phyloP scores from a whole-genome alignment of 2,797 vertebrate species.

The Intellagama lesueurii region DNA sequence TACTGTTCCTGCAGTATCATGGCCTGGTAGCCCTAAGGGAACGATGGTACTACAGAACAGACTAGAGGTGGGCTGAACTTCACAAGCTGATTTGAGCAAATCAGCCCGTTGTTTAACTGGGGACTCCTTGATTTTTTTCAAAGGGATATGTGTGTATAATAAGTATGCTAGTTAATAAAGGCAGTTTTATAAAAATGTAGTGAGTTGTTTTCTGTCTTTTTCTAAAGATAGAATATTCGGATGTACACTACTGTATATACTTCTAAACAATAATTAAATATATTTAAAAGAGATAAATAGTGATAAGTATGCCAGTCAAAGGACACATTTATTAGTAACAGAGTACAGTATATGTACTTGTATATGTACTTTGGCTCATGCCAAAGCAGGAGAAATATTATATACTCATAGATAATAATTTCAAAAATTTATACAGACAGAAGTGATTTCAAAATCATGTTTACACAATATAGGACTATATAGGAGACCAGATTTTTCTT shows the following conservation, averaged over 20 bases:
- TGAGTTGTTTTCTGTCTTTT: background rate
- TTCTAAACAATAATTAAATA: background rate
- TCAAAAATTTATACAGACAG: background rate
- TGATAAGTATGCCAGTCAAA: fast-evolving
- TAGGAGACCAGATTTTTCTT: background rate
- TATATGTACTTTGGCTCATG: background rate
- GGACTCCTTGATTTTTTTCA: background rate
- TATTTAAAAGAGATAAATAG: no score
- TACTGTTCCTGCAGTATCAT: background rate
- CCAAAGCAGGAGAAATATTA: no score
- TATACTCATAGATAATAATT: no score
- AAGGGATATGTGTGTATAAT: background rate
- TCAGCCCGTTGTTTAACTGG: background rate
- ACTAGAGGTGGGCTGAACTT: background rate
- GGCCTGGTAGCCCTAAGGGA: background rate
- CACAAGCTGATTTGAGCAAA: background rate
- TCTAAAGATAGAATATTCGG: background rate
- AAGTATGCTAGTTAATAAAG: background rate
- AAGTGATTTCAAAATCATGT: background rate
- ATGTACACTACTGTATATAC: background rate
- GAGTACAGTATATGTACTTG: fast-evolving
- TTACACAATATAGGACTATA: fast-evolving
- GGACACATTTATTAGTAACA: background rate
- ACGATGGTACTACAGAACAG: background rate
- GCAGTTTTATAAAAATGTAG: background rate